Evolutionary conservation across 2,797 vertebrate species (phyloP).

Genomic region (Sebastes itinus): DNA sequence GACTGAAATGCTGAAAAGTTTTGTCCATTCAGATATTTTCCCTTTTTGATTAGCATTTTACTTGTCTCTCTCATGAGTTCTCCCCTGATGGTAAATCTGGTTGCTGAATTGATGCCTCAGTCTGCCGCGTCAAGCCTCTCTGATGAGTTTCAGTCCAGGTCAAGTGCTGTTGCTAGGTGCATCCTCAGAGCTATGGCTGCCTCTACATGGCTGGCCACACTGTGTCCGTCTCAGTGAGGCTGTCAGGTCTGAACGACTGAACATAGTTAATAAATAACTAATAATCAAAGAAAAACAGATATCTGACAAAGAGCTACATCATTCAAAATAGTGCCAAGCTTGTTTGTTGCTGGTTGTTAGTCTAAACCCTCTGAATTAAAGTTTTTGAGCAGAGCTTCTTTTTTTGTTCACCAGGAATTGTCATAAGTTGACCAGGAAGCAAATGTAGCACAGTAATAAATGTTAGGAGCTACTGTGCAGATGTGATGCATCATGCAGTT

Average conservation of each 20-base stretch:
- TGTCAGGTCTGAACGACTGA: not conserved
- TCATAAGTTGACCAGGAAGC: not conserved
- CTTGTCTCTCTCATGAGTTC: not conserved
- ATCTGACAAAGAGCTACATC: not conserved
- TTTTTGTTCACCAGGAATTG: not conserved
- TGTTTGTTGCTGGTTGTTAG: not conserved
- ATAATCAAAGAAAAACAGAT: not conserved
- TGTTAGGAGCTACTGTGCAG: not conserved
- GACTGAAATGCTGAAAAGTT: not conserved
- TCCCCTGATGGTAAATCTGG: slow-evolving; percentile 13
- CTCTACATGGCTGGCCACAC: slow-evolving; percentile 4
- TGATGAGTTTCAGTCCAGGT: slow-evolving; percentile 53
- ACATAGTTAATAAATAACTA: not conserved
- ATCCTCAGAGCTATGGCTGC: slow-evolving; percentile 24
- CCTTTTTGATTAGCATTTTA: not conserved
- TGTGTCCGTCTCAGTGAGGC: not conserved
- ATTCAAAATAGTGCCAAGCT: not conserved
- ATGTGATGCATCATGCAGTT: not conserved
- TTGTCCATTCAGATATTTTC: not conserved
- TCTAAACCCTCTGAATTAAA: not conserved
- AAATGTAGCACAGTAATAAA: not conserved
- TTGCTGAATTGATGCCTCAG: slow-evolving; percentile 11
- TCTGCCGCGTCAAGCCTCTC: slow-evolving; percentile 23
- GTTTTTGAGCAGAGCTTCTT: not conserved
- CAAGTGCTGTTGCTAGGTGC: slow-evolving; percentile 51